Base-by-base conservation (phyloP, 2,888 invertebrate genomes). In the Oxyscelio sp. region DNA sequence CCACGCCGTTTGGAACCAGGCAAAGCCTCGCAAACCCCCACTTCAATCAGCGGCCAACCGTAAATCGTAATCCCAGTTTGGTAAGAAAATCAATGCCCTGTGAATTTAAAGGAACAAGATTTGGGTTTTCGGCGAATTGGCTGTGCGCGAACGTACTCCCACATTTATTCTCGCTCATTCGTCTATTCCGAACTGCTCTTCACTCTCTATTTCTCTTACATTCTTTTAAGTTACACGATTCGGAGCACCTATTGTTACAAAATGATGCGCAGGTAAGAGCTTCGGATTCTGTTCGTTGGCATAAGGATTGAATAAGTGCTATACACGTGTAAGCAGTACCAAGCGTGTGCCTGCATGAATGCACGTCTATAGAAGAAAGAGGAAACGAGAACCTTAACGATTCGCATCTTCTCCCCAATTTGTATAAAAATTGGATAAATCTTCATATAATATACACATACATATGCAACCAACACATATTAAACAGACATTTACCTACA, bases 261-360 rank as follows among this genome's bases (percentile, higher is more conserved):
- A 91, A 91, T 89, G 90, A 91, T 89, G 91, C 90, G 90, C 88
- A 85, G 88, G 85, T 90, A 91, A 91, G 90, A 89, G 90, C 86
- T 59, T 83, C 68, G 68, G 70, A 71, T 84, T 83, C 86, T 83
- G 83, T 78, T 84, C 74, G 81, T 78, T 82, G 70, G 66, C 65
- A 81, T 71, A 77, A 63, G 77, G 63, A 73, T 84, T 73, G 86
- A 86, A 87, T 85, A 83, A 80, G 83, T 74, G 58, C 73, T 59
- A 34, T 83, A 85, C 82, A 77, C 79, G 78, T 85, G 79, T 70
- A 80, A 82, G 79, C 79, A 71, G 75, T 71, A 68, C 80, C 68
- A 52, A 65, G 83, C 75, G 45, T 70, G 59, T 50, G 61, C 56
- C 71, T 66, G 85, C 83, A 83, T 85, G 83, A 83, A 79, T 83